Evolutionary conservation across 2,888 invertebrate species (phyloP).

Genomic region (Galerucella pusilla): DNA sequence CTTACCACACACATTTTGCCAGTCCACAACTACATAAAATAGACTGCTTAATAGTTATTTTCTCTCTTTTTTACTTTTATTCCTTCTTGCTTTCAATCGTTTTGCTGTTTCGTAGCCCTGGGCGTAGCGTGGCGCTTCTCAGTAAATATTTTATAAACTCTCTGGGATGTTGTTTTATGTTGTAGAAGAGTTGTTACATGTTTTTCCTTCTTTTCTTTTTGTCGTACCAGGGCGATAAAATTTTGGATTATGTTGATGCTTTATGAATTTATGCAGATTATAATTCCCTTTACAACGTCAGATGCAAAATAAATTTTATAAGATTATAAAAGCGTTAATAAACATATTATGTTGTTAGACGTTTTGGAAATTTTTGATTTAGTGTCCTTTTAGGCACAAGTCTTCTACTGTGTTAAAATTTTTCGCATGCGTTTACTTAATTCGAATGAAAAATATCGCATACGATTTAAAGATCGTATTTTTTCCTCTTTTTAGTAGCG

Average conservation of each 20-base stretch:
- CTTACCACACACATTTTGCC: constrained; percentile 37
- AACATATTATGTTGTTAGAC: too few relatives aligned
- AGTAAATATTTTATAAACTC: constrained; percentile 18
- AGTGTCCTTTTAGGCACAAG: too few relatives aligned
- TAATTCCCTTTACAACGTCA: neutral
- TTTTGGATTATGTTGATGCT: neutral
- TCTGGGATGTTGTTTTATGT: constrained; percentile 4
- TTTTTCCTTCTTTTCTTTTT: neutral
- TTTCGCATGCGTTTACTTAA: too few relatives aligned
- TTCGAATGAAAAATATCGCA: too few relatives aligned
- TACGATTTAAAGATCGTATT: too few relatives aligned
- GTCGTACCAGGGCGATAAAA: neutral
- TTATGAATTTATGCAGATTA: neutral
- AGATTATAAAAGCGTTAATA: too few relatives aligned
- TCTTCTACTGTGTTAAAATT: too few relatives aligned
- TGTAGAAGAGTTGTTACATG: neutral
- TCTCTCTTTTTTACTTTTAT: constrained; percentile 33
- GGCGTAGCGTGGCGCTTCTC: constrained; percentile 11
- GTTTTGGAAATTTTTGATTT: too few relatives aligned
- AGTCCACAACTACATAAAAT: constrained; percentile 41
- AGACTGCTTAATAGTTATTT: constrained; percentile 29
- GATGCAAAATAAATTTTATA: neutral
- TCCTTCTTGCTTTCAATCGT: constrained; percentile 15
- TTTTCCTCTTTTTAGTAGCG: too few relatives aligned
- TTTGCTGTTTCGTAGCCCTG: constrained; percentile 14